Evolutionary conservation across 2,797 vertebrate genomes (phyloP), one percentile per base, ranked within the genome.

Genomic region (Malurus leucopterus): DNA sequence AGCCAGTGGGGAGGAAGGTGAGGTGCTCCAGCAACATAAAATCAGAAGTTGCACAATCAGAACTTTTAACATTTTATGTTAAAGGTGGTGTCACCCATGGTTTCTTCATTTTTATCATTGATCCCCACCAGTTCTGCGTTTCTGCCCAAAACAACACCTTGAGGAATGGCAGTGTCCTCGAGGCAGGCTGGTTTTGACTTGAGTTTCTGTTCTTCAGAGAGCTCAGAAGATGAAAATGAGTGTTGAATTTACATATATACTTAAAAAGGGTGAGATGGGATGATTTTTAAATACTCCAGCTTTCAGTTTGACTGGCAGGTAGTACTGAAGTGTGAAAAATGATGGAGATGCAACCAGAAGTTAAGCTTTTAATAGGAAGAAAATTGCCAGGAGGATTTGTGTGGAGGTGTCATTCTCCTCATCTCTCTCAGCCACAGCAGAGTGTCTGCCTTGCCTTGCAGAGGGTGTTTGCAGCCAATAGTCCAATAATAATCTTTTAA

Each of bases 361-460:
- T 91, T 87, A 74, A 92, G 90, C 84, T 93, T 93, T 87, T 72
- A 74, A 72, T 86, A 78, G 53, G 59, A 68, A 74, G 73, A 92
- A 77, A 81, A 80, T 80, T 80, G 75, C 86, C 86, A 80, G 1
- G 0, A 77, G 86, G 81, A 49, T 91, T 87, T 93, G 17, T 22
- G 30, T 43, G 75, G 72, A 87, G 65, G 47, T 92, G 72, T 80
- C 63, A 11, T 81, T 90, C 81, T 89, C 76, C 81, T 90, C 73
- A 40, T 75, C 87, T 76, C 73, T 90, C 84, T 55, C 51, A 74
- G n/a, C 74, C 84, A 10, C 44, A 55, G 81, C 74, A 40, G 32
- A 77, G 13, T 6, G 24, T 32, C 17, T 62, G 49, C 57, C 81
- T 59, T 63, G 40, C 4, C 41, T 55, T 86, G 63, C 61, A 53